A percentile compares a stretch with the other conserved stretches of the same genome.
Conservation (phyloP, 2,113 vertebrate species). For the Anser brachyrhynchus region DNA sequence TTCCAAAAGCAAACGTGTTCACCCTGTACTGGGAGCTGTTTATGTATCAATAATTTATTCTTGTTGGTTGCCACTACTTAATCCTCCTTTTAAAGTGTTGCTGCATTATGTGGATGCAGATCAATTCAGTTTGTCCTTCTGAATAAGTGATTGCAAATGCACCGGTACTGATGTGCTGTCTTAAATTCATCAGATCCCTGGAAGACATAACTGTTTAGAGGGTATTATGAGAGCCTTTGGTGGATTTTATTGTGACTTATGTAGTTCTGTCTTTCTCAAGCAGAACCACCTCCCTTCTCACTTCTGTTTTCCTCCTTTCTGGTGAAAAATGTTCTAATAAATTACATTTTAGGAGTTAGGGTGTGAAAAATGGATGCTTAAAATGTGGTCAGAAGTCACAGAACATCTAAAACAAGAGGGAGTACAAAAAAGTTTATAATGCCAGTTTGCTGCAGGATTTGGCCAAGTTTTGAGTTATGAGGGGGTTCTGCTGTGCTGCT, state of each 20-base stretch:
- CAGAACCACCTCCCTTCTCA: not conserved
- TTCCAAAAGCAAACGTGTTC: not conserved
- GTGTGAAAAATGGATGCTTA: not conserved
- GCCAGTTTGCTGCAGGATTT: not conserved
- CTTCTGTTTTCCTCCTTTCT: not conserved
- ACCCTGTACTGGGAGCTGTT: not conserved
- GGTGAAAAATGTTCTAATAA: not conserved
- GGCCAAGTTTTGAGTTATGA: not conserved
- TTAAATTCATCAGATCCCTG: not conserved
- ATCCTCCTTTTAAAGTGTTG: not conserved
- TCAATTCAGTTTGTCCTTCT: not conserved
- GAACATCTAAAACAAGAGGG: not conserved
- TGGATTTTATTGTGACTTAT: not conserved
- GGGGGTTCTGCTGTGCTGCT: not conserved
- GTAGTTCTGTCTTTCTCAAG: not conserved
- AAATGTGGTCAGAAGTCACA: not conserved
- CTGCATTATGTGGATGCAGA: not conserved
- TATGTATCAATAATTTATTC: not conserved
- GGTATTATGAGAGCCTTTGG: not conserved
- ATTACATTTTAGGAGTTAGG: not conserved
- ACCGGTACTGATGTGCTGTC: not conserved
- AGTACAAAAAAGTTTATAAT: not conserved
- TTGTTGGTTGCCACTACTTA: not conserved
- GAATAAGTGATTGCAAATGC: not conserved
- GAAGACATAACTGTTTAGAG: not conserved